phyloP scores from a whole-genome alignment of 2,888 invertebrate species.

The Liopterus haemorrhoidalis region DNA sequence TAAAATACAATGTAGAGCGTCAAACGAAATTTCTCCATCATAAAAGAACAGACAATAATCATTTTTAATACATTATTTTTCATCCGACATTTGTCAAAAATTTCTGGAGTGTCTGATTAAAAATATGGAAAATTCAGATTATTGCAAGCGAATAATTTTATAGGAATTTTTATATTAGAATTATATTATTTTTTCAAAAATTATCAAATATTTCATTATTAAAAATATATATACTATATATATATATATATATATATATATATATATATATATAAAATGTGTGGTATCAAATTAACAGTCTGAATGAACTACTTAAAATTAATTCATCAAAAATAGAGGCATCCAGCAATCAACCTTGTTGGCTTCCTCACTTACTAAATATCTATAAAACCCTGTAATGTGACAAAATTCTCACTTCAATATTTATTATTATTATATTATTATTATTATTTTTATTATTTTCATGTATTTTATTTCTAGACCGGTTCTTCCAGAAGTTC shows the following conservation, averaged over 20 bases:
- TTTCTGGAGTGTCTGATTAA: too few relatives aligned
- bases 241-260: neutral
- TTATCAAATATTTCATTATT: neutral
- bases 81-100: too few relatives aligned
- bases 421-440: constrained; percentile 14
- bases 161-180: neutral
- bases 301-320: too few relatives aligned
- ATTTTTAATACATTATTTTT: too few relatives aligned
- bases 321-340: neutral
- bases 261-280: constrained; percentile 1
- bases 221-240: neutral
- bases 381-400: neutral
- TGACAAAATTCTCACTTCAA: neutral
- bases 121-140: too few relatives aligned
- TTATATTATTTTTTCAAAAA: neutral
- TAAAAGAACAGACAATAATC: too few relatives aligned
- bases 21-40: too few relatives aligned
- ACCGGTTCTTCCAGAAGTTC: constrained; percentile 77
- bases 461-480: constrained; percentile 43
- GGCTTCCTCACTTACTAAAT: too few relatives aligned
- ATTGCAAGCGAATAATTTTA: neutral
- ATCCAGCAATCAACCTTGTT: too few relatives aligned
- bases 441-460: neutral
- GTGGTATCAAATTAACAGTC: neutral
- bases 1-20: too few relatives aligned